Evolutionary conservation across 2,113 vertebrate genomes (phyloP).

Genomic region (Eubucco bourcierii): DNA sequence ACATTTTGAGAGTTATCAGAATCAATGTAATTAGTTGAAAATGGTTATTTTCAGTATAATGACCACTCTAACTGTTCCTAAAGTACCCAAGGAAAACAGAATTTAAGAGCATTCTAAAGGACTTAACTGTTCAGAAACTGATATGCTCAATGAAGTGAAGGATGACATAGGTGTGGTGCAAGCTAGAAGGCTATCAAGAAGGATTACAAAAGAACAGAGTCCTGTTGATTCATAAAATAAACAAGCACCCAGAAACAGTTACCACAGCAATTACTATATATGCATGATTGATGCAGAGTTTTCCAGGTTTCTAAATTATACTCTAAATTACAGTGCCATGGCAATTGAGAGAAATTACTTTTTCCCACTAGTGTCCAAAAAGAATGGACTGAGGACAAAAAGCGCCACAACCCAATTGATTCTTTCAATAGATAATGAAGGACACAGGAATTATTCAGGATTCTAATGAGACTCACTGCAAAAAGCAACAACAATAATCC

Average conservation of each 20-base stretch:
- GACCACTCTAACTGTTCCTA: neutral
- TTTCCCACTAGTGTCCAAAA: neutral
- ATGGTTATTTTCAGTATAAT: slow-evolving; percentile 37
- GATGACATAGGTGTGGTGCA: neutral
- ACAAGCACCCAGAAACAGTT: slow-evolving; percentile 17
- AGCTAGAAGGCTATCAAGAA: neutral
- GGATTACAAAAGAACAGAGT: neutral
- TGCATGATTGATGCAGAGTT: neutral
- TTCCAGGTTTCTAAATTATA: slow-evolving; percentile 21
- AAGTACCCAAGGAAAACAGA: neutral
- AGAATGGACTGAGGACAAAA: neutral
- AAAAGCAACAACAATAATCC: slow-evolving; percentile 47
- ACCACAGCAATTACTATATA: neutral
- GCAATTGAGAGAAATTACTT: slow-evolving; percentile 1
- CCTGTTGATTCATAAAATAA: slow-evolving; percentile 7
- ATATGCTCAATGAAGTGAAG: neutral
- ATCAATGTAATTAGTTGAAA: slow-evolving; percentile 53
- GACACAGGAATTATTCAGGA: neutral
- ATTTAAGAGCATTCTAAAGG: neutral
- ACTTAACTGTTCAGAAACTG: neutral
- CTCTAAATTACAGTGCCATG: neutral
- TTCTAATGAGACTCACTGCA: slow-evolving; percentile 22
- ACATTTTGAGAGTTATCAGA: slow-evolving; percentile 44
- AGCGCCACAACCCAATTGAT: neutral
- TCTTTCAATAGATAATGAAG: slow-evolving; percentile 18